Evolutionary conservation across 2,113 vertebrate species (phyloP).

Genomic region (Willisornis vidua): DNA sequence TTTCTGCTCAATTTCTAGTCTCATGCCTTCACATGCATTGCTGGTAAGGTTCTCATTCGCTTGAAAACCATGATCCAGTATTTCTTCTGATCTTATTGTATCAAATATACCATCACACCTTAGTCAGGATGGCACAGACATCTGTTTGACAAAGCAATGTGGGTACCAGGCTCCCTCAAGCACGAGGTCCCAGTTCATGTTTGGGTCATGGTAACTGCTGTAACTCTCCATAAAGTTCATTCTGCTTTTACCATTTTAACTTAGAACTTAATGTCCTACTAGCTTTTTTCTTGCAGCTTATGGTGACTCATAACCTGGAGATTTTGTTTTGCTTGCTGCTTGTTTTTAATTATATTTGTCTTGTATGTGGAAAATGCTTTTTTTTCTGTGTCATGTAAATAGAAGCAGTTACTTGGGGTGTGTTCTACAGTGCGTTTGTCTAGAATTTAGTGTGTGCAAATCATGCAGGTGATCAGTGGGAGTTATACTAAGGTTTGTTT

Average conservation of each 20-base stretch:
- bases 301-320: background rate
- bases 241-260: background rate
- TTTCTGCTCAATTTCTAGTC: background rate
- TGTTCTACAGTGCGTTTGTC: background rate
- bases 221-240: background rate
- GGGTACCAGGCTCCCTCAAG: background rate
- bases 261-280: background rate
- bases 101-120: background rate
- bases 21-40: background rate
- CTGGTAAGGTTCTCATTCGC: background rate
- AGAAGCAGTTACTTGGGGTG: background rate
- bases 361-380: background rate
- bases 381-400: background rate
- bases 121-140: background rate
- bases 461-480: background rate
- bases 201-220: fast-evolving
- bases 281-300: background rate
- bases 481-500: background rate
- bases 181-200: fast-evolving
- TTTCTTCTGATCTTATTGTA: background rate
- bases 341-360: background rate
- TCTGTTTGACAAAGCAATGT: background rate
- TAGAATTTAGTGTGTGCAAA: background rate
- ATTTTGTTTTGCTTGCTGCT: slow-evolving; percentile 9
- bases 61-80: background rate